Base-by-base conservation (phyloP, 2,113 vertebrate species). In the Leiothrix lutea region DNA sequence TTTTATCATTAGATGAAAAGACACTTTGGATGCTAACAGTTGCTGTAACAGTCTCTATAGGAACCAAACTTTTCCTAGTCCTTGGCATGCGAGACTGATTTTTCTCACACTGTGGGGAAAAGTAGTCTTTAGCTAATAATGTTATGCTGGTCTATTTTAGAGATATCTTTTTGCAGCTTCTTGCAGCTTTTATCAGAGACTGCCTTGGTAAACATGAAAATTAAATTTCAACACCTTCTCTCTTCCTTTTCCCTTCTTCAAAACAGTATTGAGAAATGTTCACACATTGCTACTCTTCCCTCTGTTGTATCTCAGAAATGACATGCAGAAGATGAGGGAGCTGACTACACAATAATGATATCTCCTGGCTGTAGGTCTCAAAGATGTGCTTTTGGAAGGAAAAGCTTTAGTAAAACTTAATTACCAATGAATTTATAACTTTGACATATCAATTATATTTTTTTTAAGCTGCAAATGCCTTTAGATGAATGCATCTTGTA, bases 11-110 rank as follows among this genome's bases (percentile, higher is more conserved):
- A 91, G 58, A 91, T 65, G 38, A 89, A 88, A 84, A 88, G 77
- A 51, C 62, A 45, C 19, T 95, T 73, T n/a, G 72, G 47, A 73
- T 78, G 70, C n/a, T 71, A 87, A 44, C 71, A 94, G 66, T 79
- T 81, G 57, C 75, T 92, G 0, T 79, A 86, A 84, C 45, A 90
- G 84, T 96, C 92, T 80, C 95, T 94, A 91, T 92, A 97, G 97
- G 87, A 96, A 97, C 88, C 78, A 80, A 96, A 90, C 9, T 85
- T 73, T 58, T 90, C 90, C 85, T 64, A 51, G 54, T 93, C 75
- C 44, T 95, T 93, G 75, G 86, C 75, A 93, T 74, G 82, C 1
- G 6, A 94, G 79, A 94, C 73, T 91, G 84, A 82, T 89, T 94
- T 93, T 95, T 95, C 61, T 92, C 78, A 93, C 82, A 72, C 42